Evolutionary conservation across 92 coral and sea anemone species (phyloP).

Genomic region (Siderastrea siderea): DNA sequence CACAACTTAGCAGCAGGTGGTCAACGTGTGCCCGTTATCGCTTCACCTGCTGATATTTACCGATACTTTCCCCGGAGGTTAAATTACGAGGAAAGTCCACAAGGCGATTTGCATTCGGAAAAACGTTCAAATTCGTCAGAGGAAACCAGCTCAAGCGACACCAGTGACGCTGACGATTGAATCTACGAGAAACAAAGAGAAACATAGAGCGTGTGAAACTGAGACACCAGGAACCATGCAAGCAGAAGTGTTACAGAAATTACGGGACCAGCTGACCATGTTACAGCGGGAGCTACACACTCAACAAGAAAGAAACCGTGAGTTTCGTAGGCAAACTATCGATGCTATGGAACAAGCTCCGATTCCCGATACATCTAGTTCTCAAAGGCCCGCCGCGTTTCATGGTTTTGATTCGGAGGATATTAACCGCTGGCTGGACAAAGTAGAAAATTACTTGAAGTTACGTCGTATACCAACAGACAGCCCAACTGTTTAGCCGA

Average conservation of each 20-base stretch:
- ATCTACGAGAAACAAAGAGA: too few species aligned
- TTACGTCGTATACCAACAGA: background rate
- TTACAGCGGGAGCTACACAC: background rate
- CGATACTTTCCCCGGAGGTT: too few species aligned
- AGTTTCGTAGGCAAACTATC: background rate
- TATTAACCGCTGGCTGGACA: background rate
- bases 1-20: background rate
- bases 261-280: background rate
- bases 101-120: too few species aligned
- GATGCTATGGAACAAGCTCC: background rate
- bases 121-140: too few species aligned
- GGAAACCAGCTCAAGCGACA: too few species aligned
- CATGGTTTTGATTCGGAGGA: conserved; percentile 9
- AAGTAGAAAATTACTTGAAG: background rate
- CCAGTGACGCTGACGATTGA: too few species aligned
- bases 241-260: conserved; percentile 6
- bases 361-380: background rate
- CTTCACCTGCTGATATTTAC: conserved; percentile 23
- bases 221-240: conserved; percentile 9
- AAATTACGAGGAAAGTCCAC: too few species aligned
- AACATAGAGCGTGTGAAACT: too few species aligned
- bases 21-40: background rate
- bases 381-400: background rate
- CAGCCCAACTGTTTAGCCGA: background rate
- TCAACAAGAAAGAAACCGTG: background rate